Conservation (phyloP, 2,888 invertebrate species). For the Chrysotoxum bicinctum region DNA sequence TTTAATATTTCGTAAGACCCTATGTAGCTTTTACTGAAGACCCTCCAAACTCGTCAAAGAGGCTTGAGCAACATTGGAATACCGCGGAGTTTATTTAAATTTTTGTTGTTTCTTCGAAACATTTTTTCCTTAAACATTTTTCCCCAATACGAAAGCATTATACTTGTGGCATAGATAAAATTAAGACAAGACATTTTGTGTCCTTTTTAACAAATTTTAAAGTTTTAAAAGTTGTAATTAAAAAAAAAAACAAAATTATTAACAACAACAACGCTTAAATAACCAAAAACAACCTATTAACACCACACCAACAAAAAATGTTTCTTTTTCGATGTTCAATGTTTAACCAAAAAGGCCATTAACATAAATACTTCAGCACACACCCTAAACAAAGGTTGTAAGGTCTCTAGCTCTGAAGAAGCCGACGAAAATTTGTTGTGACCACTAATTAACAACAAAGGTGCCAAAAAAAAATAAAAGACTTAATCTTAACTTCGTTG, state of each 20-base stretch:
- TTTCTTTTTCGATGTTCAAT: not conserved
- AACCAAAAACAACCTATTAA: slow-evolving; percentile 3
- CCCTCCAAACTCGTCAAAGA: too few species aligned
- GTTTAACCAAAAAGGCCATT: slow-evolving; percentile 15
- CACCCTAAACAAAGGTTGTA: slow-evolving; percentile 19
- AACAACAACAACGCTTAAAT: not conserved
- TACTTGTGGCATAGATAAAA: too few species aligned
- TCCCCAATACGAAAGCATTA: too few species aligned
- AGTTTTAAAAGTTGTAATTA: not conserved
- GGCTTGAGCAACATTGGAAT: too few species aligned
- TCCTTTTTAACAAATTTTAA: not conserved
- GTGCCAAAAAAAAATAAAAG: slow-evolving; percentile 39
- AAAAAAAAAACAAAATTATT: not conserved
- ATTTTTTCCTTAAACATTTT: too few species aligned
- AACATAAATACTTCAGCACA: slow-evolving; percentile 29
- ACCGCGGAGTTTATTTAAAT: too few species aligned
- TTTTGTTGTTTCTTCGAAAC: too few species aligned
- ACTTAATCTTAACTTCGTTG: slow-evolving; percentile 2
- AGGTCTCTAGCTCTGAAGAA: not conserved
- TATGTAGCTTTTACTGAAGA: too few species aligned
- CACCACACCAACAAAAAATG: not conserved
- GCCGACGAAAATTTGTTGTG: slow-evolving; percentile 25
- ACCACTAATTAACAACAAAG: slow-evolving; percentile 46
- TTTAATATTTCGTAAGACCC: too few species aligned
- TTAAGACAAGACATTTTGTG: not conserved